Evolutionary conservation across 2,797 vertebrate genomes (phyloP), one percentile per base, ranked within the genome.

Genomic region (Nannoperca obscura): DNA sequence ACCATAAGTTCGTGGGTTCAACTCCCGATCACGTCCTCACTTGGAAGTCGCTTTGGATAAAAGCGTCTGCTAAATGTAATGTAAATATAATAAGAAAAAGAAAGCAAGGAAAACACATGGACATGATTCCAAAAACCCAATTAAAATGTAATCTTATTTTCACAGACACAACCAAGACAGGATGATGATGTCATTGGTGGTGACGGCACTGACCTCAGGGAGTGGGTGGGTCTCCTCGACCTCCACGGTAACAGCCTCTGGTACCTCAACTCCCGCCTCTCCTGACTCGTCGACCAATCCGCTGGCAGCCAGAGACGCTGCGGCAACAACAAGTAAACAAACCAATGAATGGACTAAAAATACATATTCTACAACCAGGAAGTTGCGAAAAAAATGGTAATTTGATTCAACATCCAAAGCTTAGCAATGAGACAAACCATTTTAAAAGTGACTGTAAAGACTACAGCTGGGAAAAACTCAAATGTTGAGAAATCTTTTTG

Each of bases 181-280:
- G 36, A 27, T 17, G 30, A 49, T 40, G 40, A 38, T 36, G 38
- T 20, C 36, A 47, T 4, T 42, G 50, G 9, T 44, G 20, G 17
- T 59, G 52, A 47, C 0, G 6, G 1, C n/a, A 60, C 93, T 91
- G 77, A 98, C 97, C 94, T 97, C 95, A 0, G 98, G 97, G 32
- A 98, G 93, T 0, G 96, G 97, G 83, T 97, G 96, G 71, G 96
- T 91, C 58, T 98, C 97, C 82, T 98, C 96, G 0, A 96, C 91
- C 15, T 97, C 96, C 80, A 98, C 97, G 2, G 91, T 96, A 78
- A 97, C 95, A 0, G 96, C 89, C 71, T 90, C 92, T 0, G 97
- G 98, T 74, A 97, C 95, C 76, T 97, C 95, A 0, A 87, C 78
- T 4, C 78, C 85, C 0, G 38, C 62, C 7, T 95, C 94, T 1